Evolutionary conservation across 2,888 invertebrate genomes (phyloP), one percentile per base, ranked within the genome.

Genomic region (Meandrusa payeni): DNA sequence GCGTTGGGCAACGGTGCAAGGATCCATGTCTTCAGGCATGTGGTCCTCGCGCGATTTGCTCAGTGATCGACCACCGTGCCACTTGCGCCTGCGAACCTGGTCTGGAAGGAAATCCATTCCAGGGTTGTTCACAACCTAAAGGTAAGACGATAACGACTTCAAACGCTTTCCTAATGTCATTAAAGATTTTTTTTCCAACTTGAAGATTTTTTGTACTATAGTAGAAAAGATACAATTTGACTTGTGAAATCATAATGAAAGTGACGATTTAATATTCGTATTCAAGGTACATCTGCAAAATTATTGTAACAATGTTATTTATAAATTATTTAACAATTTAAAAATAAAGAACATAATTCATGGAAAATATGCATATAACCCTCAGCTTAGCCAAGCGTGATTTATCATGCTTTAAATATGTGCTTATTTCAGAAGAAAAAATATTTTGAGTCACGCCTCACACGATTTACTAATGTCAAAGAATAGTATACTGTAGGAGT

Each of bases 11-110:
- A 60, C 89, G 85, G 56, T 93, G 93, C 66, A 83, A 85, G 50
- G 90, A 93, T 57, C 93, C 93, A 0, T 94, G 93, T 57, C 86
- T 90, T 26, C 92, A 92, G 50, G 91, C 92, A 1, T 93, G 93
- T 62, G 92, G 92, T 31, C 59, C 81, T 41, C 72, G 76, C 43
- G 89, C 93, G 31, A 60, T 89, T 41, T 90, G 92, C 68, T 79
- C 81, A 20, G 91, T 91, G 5, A 88, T 91, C 27, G 91, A 91
- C 58, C 93, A 93, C 63, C 90, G 89, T 12, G 92, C 92, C 0
- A 88, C 89, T 7, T 93, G 93, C 58, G 83, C 90, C 7, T 93
- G 93, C 57, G 88, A 89, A 44, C 69, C 79, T 2, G 90, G 89
- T 37, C 78, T 89, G 50, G 89, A 89, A 51, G 93, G 93, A 43